Conservation (phyloP, 2,888 invertebrate genomes). For the Acanthosepion pharaonis region DNA sequence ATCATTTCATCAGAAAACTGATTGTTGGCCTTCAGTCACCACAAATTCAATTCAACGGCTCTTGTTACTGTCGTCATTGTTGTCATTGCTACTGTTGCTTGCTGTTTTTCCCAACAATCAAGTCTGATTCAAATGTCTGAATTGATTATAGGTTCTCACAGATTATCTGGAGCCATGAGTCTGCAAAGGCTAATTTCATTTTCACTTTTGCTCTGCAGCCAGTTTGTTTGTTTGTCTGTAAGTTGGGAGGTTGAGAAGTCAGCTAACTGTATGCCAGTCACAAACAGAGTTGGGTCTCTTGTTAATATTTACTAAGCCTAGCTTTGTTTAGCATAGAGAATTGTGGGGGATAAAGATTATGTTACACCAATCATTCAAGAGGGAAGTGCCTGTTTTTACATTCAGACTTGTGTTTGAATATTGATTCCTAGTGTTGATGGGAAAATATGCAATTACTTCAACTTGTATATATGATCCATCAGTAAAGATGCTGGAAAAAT, state of each 20-base stretch:
- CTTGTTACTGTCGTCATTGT: not conserved
- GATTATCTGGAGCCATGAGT: not conserved
- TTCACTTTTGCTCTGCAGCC: not conserved
- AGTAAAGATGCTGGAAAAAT: too few relatives aligned
- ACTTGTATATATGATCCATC: too few relatives aligned
- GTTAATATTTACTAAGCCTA: not conserved
- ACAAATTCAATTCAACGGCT: not conserved
- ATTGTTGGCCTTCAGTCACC: not conserved
- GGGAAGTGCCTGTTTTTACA: too few relatives aligned
- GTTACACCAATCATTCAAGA: too few relatives aligned
- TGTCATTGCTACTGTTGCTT: not conserved
- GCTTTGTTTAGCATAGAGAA: too few relatives aligned
- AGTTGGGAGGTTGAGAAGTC: not conserved
- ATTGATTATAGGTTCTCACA: not conserved
- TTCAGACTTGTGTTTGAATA: too few relatives aligned
- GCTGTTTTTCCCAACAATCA: not conserved
- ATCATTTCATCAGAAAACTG: not conserved
- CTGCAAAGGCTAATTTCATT: not conserved
- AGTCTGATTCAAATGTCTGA: not conserved
- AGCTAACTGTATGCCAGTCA: not conserved
- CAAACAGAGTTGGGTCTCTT: not conserved
- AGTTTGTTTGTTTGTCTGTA: not conserved
- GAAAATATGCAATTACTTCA: too few relatives aligned
- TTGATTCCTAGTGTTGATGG: too few relatives aligned
- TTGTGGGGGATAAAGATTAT: too few relatives aligned